phyloP scores from a whole-genome alignment of 2,113 vertebrate genomes.

The Chionomys nivalis region DNA sequence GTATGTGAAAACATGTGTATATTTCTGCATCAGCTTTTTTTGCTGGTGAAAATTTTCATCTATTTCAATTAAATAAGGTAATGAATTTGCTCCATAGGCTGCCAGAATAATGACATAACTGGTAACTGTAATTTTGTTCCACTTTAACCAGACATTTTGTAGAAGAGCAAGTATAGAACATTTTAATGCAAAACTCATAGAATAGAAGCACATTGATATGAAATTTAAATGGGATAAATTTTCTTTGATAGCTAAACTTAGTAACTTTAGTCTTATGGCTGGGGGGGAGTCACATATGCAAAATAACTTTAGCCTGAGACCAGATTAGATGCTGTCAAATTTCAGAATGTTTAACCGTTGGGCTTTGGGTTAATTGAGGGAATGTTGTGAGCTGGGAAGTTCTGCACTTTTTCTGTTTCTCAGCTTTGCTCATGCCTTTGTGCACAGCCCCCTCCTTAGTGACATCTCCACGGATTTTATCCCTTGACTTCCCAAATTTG shows the following conservation, averaged over 20 bases:
- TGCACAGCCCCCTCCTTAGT: not conserved
- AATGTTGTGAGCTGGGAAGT: not conserved
- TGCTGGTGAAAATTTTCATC: constrained; percentile 36
- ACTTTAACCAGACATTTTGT: constrained; percentile 66
- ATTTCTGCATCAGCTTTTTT: constrained; percentile 52
- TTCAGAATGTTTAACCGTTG: not conserved
- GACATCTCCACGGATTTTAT: not conserved
- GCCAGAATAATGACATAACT: constrained; percentile 27
- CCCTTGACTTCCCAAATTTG: no score
- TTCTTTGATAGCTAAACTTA: constrained; percentile 55
- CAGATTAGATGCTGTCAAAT: constrained; percentile 6
- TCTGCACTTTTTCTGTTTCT: not conserved
- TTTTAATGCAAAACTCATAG: constrained; percentile 55
- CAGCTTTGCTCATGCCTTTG: not conserved
- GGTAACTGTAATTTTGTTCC: constrained; percentile 51
- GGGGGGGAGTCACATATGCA: not conserved
- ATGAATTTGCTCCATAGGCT: constrained; percentile 54
- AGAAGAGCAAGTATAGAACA: constrained; percentile 57
- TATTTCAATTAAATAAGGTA: constrained; percentile 53
- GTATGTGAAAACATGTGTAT: constrained; percentile 25
- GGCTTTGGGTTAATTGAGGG: not conserved
- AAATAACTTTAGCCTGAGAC: not conserved
- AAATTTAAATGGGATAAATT: constrained; percentile 64
- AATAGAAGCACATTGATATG: constrained; percentile 45
- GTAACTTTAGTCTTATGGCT: not conserved